phyloP scores from a whole-genome alignment of 2,113 vertebrate species.

The Sylvietta virens region DNA sequence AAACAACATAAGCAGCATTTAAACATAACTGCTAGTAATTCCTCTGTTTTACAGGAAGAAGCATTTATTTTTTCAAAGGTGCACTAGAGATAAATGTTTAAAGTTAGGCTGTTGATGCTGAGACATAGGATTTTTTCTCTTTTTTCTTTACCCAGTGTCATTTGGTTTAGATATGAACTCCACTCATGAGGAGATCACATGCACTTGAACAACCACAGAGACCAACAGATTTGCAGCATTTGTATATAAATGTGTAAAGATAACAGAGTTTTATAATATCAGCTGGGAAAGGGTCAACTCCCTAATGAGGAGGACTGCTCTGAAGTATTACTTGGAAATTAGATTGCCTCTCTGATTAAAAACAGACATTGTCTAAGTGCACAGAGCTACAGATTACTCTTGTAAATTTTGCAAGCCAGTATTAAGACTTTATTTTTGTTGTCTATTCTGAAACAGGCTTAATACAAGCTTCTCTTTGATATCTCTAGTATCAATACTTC shows the following conservation, averaged over 20 bases:
- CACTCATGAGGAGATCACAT: neutral
- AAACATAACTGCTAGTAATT: constrained; percentile 38
- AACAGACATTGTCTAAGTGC: neutral
- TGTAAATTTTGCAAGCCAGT: neutral
- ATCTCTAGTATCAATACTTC: neutral
- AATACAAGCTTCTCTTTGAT: neutral
- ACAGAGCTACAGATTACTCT: neutral
- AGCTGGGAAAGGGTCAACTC: neutral
- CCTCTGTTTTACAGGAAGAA: neutral
- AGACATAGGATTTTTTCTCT: accelerated
- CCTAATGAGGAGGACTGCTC: neutral
- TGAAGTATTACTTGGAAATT: neutral
- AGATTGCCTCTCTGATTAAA: neutral
- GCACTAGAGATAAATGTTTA: neutral
- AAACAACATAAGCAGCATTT: constrained; percentile 40
- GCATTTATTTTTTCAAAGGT: neutral
- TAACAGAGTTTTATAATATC: neutral
- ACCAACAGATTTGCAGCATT: neutral
- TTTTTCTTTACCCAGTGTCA: neutral
- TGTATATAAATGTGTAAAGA: neutral
- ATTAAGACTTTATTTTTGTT: neutral
- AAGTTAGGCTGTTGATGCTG: neutral
- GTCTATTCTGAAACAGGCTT: neutral
- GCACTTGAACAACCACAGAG: neutral
- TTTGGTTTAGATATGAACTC: neutral